Conservation (phyloP, 30 jellyfish, hydroid and myxozoan genomes). For the Turritopsis rubra region DNA sequence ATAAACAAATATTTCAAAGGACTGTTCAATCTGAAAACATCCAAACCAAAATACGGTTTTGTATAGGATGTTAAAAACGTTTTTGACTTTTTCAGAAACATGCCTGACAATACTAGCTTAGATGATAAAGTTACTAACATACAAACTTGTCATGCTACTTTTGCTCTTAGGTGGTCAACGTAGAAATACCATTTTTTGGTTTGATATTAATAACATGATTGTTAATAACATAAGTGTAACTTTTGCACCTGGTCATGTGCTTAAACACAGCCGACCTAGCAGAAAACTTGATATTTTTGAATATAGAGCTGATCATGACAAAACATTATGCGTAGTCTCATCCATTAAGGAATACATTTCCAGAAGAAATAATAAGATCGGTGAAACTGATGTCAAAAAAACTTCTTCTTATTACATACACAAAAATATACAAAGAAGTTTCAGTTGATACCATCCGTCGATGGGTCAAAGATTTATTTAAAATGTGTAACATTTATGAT, state of each 20-base stretch:
- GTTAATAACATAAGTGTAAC: background rate
- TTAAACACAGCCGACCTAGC: background rate
- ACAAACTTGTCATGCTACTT: background rate
- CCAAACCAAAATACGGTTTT: background rate
- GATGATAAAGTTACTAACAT: background rate
- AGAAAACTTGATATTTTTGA: background rate
- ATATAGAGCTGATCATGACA: background rate
- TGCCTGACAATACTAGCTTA: background rate
- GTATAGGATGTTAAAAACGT: background rate
- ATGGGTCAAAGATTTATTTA: background rate
- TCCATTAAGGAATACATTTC: background rate
- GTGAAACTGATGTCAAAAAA: too few relatives aligned
- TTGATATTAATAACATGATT: background rate
- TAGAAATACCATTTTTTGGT: background rate
- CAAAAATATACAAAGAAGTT: background rate
- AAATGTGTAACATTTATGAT: background rate
- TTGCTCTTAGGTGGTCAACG: background rate
- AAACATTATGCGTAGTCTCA: background rate
- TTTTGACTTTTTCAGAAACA: background rate
- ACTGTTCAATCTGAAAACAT: background rate
- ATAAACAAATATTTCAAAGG: background rate
- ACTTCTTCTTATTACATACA: background rate
- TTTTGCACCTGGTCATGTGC: background rate
- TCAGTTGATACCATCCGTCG: background rate
- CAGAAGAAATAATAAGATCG: too few relatives aligned